phyloP scores from a whole-genome alignment of 2,797 vertebrate genomes.

The Naso thynnoides region DNA sequence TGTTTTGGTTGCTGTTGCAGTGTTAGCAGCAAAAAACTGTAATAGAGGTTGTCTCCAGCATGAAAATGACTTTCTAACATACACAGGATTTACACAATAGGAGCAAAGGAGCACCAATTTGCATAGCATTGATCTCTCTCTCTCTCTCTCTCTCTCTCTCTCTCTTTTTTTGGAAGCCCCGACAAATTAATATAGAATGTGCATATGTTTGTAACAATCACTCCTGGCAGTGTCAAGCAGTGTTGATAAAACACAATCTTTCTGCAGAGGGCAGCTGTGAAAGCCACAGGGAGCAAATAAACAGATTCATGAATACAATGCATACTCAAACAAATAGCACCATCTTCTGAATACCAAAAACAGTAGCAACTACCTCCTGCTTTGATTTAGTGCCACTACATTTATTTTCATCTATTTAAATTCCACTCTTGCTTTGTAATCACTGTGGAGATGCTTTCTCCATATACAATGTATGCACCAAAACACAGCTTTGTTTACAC shows the following conservation, averaged over 20 bases:
- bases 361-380: slow-evolving; percentile 65
- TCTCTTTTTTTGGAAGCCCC: slow-evolving; percentile 2
- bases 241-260: slow-evolving; percentile 77
- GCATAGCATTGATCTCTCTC: slow-evolving; percentile 30
- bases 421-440: slow-evolving; percentile 63
- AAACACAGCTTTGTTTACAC: slow-evolving; percentile 52
- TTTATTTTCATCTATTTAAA: slow-evolving; percentile 72
- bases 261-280: slow-evolving; percentile 75
- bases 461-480: slow-evolving; percentile 21
- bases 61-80: slow-evolving; percentile 31
- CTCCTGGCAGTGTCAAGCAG: slow-evolving; percentile 62
- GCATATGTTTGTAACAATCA: slow-evolving; percentile 65
- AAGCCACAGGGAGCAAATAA: slow-evolving; percentile 80
- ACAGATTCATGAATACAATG: slow-evolving; percentile 81
- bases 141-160: background rate
- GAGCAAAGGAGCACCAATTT: slow-evolving; percentile 22
- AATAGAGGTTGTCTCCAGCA: slow-evolving; percentile 1
- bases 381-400: slow-evolving; percentile 72
- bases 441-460: slow-evolving; percentile 42
- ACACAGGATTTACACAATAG: slow-evolving; percentile 21
- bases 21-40: background rate
- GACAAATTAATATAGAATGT: slow-evolving; percentile 68
- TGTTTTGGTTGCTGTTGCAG: background rate
- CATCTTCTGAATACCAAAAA: slow-evolving; percentile 85
- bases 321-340: slow-evolving; percentile 86